These are phyloP conservation scores for Sturmia bella DNA, from an alignment of 2,888 invertebrate species.

Conservation along the genomic window DNA sequence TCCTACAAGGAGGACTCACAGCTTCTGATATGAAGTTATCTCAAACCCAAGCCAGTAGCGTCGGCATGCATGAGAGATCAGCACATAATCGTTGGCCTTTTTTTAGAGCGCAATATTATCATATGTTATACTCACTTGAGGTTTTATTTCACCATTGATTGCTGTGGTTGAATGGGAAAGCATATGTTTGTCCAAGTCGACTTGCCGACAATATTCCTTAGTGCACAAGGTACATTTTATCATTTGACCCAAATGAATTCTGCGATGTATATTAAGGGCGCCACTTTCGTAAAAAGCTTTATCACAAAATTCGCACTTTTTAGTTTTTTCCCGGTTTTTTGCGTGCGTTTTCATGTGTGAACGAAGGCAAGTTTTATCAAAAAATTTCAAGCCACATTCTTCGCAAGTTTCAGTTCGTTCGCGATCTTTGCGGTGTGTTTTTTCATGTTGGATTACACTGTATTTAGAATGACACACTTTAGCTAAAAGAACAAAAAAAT, in stretches of 20 bases:
- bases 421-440: slow-evolving; percentile 44
- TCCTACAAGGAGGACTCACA: too few relatives aligned
- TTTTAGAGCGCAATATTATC: too few relatives aligned
- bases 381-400: slow-evolving; percentile 49
- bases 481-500: slow-evolving; percentile 38
- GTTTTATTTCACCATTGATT: slow-evolving; percentile 15
- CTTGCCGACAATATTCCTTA: slow-evolving; percentile 49
- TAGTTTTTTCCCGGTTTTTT: slow-evolving; percentile 50
- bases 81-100: too few relatives aligned
- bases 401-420: slow-evolving; percentile 38
- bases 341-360: slow-evolving; percentile 43
- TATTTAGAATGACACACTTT: slow-evolving; percentile 31
- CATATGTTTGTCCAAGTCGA: slow-evolving; percentile 57
- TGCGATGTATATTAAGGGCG: slow-evolving; percentile 48
- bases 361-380: not conserved
- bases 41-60: too few relatives aligned
- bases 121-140: slow-evolving; percentile 37
- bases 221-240: slow-evolving; percentile 47
- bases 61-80: too few relatives aligned
- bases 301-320: slow-evolving; percentile 60
- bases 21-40: too few relatives aligned
- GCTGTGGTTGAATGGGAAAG: slow-evolving; percentile 33
- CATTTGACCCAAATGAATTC: slow-evolving; percentile 60
- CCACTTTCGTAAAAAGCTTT: slow-evolving; percentile 46
- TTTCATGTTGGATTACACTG: slow-evolving; percentile 20